These are phyloP conservation scores for Paramormyrops hopkinsi DNA, from an alignment of 2,797 vertebrate genomes.

Conservation along the genomic window DNA sequence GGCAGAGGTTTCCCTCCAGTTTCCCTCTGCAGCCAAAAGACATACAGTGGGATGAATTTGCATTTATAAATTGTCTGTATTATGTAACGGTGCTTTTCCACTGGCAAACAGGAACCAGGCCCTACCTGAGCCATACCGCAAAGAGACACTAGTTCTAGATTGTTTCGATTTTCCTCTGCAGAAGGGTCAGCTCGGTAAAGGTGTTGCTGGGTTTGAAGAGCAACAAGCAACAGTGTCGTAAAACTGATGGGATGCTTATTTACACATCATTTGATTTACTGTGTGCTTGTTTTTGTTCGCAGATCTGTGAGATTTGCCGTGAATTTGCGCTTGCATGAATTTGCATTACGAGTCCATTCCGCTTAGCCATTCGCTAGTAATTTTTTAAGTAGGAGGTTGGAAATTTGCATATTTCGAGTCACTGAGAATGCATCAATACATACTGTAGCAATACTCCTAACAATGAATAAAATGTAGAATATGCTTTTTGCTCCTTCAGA, in stretches of 20 bases:
- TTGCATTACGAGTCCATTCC: background rate
- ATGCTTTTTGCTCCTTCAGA: background rate
- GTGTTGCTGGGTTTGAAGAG: background rate
- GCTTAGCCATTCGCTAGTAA: background rate
- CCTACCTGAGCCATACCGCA: background rate
- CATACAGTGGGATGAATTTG: background rate
- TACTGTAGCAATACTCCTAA: background rate
- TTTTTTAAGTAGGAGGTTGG: background rate
- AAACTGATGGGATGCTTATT: background rate
- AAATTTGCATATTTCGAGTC: background rate
- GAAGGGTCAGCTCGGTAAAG: background rate
- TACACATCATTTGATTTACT: background rate
- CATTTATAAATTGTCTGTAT: background rate
- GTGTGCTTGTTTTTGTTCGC: background rate
- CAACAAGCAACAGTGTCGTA: background rate
- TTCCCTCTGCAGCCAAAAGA: background rate
- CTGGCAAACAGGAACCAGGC: background rate
- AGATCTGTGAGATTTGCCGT: background rate
- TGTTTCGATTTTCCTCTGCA: background rate
- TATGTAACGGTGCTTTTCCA: background rate
- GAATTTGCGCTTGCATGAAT: background rate
- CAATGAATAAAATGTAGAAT: background rate
- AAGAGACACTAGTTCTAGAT: background rate
- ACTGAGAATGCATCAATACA: background rate
- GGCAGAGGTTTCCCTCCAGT: background rate